Evolutionary conservation across 2,113 vertebrate species (phyloP).

Genomic region (Pangasianodon hypophthalmus): DNA sequence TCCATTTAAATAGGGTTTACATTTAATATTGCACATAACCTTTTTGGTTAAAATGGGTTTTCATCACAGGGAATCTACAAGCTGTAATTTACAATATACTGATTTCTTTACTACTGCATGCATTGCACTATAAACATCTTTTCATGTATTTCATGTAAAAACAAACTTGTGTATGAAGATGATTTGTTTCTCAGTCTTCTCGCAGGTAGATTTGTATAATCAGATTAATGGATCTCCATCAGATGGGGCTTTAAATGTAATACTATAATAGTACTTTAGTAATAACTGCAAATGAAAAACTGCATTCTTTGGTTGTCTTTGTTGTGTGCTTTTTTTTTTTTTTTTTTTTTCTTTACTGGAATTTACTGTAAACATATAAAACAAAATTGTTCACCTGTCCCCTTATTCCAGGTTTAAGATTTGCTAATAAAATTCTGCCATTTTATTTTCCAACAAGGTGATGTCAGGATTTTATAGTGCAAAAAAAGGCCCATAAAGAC

Average conservation of each 20-base stretch:
- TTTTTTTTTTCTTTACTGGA: conserved; percentile 36
- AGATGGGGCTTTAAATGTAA: conserved; percentile 17
- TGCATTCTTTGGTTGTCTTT: conserved; percentile 62
- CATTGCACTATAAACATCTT: conserved; percentile 59
- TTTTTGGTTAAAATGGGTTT: conserved; percentile 19
- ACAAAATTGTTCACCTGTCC: neutral
- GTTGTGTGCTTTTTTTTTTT: conserved; percentile 40
- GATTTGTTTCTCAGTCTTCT: neutral
- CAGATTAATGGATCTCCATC: conserved; percentile 24
- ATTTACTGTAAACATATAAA: conserved; percentile 33
- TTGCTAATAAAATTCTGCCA: neutral
- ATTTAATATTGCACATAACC: conserved; percentile 24
- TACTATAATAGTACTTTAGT: conserved; percentile 20
- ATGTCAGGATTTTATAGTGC: conserved; percentile 28
- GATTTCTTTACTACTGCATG: conserved; percentile 57
- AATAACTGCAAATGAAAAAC: conserved; percentile 38
- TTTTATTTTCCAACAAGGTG: conserved; percentile 5
- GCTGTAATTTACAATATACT: conserved; percentile 29
- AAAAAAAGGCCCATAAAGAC: conserved; percentile 31
- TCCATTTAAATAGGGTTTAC: neutral
- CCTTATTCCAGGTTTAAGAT: neutral
- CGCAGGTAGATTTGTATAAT: conserved; percentile 1
- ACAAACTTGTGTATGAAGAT: neutral
- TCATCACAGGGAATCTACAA: conserved; percentile 6
- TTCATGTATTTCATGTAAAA: conserved; percentile 22